Evolutionary conservation across 2,888 invertebrate species (phyloP), one percentile per base, ranked within the genome.

Genomic region (Podabrus alpinus): DNA sequence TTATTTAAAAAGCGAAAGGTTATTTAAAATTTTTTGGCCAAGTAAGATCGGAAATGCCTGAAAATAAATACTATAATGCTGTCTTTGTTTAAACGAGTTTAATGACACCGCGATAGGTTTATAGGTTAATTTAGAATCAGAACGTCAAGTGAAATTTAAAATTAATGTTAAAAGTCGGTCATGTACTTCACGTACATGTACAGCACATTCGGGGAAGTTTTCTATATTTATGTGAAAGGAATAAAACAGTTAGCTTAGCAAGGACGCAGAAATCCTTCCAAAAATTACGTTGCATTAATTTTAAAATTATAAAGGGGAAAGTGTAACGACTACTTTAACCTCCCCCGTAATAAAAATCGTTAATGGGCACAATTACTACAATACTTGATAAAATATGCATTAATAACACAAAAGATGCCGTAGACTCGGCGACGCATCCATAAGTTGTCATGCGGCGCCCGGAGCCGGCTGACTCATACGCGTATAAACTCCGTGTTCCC

Each of bases 391-490:
- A 45, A 45, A 45, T 45, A 45, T 45, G 45, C 45, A 45, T 45
- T 45, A 45, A 45, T 45, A 45, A 45, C n/a, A 45, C 45, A 45
- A 45, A 29, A 45, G 45, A 61, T 17, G 61, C 68, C 25, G 59
- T 45, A 75, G 75, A 75, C 72, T 73, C 19, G 64, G 67, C 71
- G 75, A 71, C 75, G 71, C 75, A 72, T 75, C 75, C 59, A 67
- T 66, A 72, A 71, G 74, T 70, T 74, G 59, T 70, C 72, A 72
- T 76, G 76, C 69, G 76, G 76, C 76, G 76, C 69, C 74, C 68
- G 69, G 72, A 77, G 64, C 59, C 25, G 72, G 66, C 68, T 77
- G 78, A 78, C 61, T 76, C 78, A 77, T 68, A 59, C 60, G 73
- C 66, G 19, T 71, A 64, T 70, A 64, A 70, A 70, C 73, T 73